Percentiles rank a stretch among this genome's conserved stretches.
These are phyloP conservation scores for Rugalucina vietnamica DNA, from an alignment of 2,888 invertebrate genomes.

Conservation along the genomic window DNA sequence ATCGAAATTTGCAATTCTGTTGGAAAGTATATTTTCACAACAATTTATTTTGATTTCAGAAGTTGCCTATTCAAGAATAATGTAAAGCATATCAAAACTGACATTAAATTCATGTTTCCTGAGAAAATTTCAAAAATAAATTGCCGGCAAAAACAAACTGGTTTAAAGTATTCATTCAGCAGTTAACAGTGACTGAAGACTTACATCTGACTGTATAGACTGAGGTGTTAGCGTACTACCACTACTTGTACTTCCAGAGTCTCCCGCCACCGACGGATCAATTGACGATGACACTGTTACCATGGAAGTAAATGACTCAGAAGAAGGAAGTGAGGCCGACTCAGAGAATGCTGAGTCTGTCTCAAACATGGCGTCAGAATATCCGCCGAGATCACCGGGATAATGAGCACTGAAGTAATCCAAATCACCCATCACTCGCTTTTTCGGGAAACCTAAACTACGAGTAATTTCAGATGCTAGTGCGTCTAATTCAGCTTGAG, in stretches of 20 bases:
- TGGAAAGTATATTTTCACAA: no score
- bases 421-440: constrained; percentile 63
- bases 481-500: constrained; percentile 77
- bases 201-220: constrained; percentile 65
- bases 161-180: no score
- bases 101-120: no score
- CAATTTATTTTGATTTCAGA: no score
- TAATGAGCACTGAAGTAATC: constrained; percentile 68
- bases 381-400: constrained; percentile 67
- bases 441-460: constrained; percentile 70
- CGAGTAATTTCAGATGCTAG: constrained; percentile 78
- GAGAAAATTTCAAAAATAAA: no score
- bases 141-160: no score
- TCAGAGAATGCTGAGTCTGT: constrained; percentile 99
- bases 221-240: constrained; percentile 69
- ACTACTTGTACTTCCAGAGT: constrained; percentile 71
- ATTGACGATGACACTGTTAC: constrained; percentile 79
- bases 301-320: constrained; percentile 95
- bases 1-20: no score
- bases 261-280: constrained; percentile 74
- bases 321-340: constrained; percentile 95
- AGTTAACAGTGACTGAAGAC: no score
- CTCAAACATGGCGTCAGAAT: constrained; percentile 85
- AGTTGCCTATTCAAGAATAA: no score
- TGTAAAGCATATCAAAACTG: no score